Evolutionary conservation across 2,888 invertebrate genomes (phyloP).

Genomic region (Lasioglossum malachurum): DNA sequence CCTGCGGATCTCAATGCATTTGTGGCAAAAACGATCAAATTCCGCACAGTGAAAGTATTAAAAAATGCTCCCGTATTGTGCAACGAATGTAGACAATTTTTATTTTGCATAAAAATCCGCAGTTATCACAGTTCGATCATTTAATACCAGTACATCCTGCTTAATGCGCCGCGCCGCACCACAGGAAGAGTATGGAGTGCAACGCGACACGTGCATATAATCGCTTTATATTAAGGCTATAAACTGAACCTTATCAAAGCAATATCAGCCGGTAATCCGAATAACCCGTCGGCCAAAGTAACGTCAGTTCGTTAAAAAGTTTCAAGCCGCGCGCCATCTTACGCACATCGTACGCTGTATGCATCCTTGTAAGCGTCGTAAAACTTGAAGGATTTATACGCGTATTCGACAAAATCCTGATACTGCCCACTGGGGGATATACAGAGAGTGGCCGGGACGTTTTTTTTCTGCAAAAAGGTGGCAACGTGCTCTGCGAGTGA

Average conservation of each 20-base stretch:
- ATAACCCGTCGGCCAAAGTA: slow-evolving; percentile 9
- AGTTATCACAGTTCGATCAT: neutral
- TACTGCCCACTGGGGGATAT: slow-evolving; percentile 1
- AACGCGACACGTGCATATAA: slow-evolving; percentile 8
- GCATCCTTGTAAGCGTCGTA: slow-evolving; percentile 16
- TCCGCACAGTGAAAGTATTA: too few relatives aligned
- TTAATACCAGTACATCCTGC: neutral
- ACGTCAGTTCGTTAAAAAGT: slow-evolving; percentile 59
- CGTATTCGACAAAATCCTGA: slow-evolving; percentile 42
- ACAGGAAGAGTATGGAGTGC: neutral
- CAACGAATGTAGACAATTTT: too few relatives aligned
- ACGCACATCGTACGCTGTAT: slow-evolving; percentile 24
- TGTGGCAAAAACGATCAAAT: too few relatives aligned
- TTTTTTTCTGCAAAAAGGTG: neutral
- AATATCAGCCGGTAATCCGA: slow-evolving; percentile 29
- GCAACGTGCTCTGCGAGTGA: neutral
- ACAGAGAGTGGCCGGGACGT: neutral
- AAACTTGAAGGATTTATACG: slow-evolving; percentile 38
- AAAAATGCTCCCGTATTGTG: too few relatives aligned
- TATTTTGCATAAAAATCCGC: too few relatives aligned
- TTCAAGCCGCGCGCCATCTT: slow-evolving; percentile 37
- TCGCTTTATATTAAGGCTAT: slow-evolving; percentile 30
- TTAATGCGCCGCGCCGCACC: neutral
- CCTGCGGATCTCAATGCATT: too few relatives aligned
- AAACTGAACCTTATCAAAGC: slow-evolving; percentile 30